Base-by-base conservation (phyloP, 2,797 vertebrate species). In the Serranus cabrilla region DNA sequence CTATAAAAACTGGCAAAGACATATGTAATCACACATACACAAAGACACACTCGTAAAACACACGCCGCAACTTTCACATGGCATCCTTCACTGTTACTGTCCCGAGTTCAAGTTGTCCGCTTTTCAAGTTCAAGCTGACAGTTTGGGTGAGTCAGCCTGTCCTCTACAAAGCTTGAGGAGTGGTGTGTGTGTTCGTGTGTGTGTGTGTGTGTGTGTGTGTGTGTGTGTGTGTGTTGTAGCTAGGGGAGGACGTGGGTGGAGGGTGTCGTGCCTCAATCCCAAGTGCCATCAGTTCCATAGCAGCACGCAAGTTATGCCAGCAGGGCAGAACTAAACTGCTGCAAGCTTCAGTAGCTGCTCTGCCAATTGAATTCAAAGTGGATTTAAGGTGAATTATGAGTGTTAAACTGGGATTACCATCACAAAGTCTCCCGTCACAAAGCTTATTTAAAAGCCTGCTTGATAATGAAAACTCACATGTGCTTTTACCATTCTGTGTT, bases 281-380 rank as follows among this genome's bases (percentile, higher is more conserved):
- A 52, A 82, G 77, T 58, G 68, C 50, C 76, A 80, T 87, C 31
- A 47, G 31, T 64, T 73, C 55, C 31, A 43, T n/a, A 42, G 46
- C 21, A 2, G 64, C 78, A 72, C 0, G 23, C 42, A 70, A 67
- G 57, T 86, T 81, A 42, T 76, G 76, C 60, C 84, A 88, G 76
- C 84, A 80, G 74, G 63, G 78, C 71, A 90, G 76, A 89, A 88
- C 73, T 89, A 90, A 90, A 90, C 72, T 65, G 79, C 78, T 78
- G 49, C 57, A 60, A 82, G 82, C 71, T 73, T 77, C 61, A 78
- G 60, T 20, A 69, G 81, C 54, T 73, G 65, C 56, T 50, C 69
- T 13, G 25, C 45, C 16, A 51, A 58, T 43, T 76, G 49, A 72
- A 71, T 80, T 85, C 56, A 80, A 20, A 84, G 59, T 72, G 55